Base-by-base conservation (phyloP, 1,140 invertebrate species). In the Philopotamus ludificatus region DNA sequence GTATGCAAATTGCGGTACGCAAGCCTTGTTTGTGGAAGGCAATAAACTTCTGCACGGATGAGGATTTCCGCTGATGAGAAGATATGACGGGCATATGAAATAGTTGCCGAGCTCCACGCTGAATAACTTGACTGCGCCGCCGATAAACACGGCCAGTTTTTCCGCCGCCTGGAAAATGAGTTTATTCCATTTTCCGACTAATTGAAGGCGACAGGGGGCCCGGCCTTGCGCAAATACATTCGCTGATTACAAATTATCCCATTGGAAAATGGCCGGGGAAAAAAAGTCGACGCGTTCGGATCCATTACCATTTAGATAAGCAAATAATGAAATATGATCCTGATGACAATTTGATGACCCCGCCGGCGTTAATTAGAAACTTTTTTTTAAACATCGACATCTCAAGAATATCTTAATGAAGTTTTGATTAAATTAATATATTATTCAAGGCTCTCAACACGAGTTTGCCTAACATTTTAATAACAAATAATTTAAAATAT, bases 281-380 rank as follows among this genome's bases (percentile, higher is more conserved):
- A 2, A 21, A 20, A 42, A 65, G 47, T 57, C 20, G 51, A 28
- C 62, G 26, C 21, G 25, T 34, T 57, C 12, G 42, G 57, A 60
- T 55, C 45, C 53, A 66, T 70, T 66, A 64, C 41, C 68, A 70
- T 70, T 70, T 66, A 70, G 68, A 70, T 64, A 60, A 53, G 64
- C 45, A 60, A 41, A 63, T 41, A 63, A 59, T 61, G 51, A 63
- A 66, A 66, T 70, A 70, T 66, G 68, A 66, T 64, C 42, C 50
- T 70, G 68, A 70, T 64, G 68, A 70, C 68, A 64, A 70, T 70
- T 70, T 70, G 64, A 70, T 63, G 63, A 66, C 68, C 64, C 44
- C 47, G 51, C 44, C 68, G 63, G 59, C 47, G 68, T 66, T 70
- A 70, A 70, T 70, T 70, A 66, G 59, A 63, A 66, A 66, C 53